Evolutionary conservation across 2,888 invertebrate species (phyloP).

Genomic region (Poecilus cupreus): DNA sequence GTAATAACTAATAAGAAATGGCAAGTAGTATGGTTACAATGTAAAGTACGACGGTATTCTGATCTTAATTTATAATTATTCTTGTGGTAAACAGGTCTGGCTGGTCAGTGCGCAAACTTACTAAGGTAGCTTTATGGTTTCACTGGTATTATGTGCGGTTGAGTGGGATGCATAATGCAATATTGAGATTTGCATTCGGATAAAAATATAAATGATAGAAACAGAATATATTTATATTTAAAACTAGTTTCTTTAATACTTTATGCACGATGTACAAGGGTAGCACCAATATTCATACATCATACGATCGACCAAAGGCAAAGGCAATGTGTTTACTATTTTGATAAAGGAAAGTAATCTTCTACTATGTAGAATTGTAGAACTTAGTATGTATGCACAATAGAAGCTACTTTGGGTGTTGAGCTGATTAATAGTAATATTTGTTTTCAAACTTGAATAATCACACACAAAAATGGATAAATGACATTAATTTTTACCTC

Average conservation of each 20-base stretch:
- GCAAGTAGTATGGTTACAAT: neutral
- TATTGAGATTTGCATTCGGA: slow-evolving; percentile 11
- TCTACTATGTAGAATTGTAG: too few species aligned
- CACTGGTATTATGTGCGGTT: neutral
- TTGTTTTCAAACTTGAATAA: too few species aligned
- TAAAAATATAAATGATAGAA: neutral
- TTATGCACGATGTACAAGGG: too few species aligned
- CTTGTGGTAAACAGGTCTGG: slow-evolving; percentile 51
- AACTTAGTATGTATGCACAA: too few species aligned
- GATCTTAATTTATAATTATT: slow-evolving; percentile 57
- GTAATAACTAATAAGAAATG: slow-evolving; percentile 52
- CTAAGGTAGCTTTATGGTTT: slow-evolving; percentile 35
- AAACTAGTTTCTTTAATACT: neutral
- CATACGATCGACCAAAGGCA: too few species aligned
- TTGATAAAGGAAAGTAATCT: too few species aligned
- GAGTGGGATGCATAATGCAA: slow-evolving; percentile 24
- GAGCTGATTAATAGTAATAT: too few species aligned
- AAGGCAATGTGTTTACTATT: too few species aligned
- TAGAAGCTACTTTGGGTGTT: too few species aligned
- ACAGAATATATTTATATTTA: neutral
- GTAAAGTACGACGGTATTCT: slow-evolving; percentile 33
- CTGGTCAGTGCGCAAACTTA: slow-evolving; percentile 46
- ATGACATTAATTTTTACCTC: too few species aligned
- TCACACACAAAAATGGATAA: too few species aligned
- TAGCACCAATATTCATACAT: too few species aligned